phyloP scores from a whole-genome alignment of 2,797 vertebrate species.

The Cichlasoma orientale region DNA sequence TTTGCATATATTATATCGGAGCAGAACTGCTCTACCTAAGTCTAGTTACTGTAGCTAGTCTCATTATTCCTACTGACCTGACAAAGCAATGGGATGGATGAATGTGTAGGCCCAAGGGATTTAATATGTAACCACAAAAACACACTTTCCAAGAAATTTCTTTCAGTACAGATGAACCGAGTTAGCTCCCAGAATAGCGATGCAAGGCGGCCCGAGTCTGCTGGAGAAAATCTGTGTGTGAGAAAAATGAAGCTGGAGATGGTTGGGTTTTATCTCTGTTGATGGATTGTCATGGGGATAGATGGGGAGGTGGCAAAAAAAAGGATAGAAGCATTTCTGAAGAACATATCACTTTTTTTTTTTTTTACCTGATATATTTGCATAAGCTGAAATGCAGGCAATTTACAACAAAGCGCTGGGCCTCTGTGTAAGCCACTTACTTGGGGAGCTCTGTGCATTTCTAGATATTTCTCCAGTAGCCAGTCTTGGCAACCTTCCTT shows the following conservation, averaged over 20 bases:
- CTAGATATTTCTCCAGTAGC: constrained; percentile 41
- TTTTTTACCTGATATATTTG: constrained; percentile 60
- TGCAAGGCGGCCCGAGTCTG: constrained; percentile 37
- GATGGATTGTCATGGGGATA: constrained; percentile 67
- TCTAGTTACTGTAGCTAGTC: constrained; percentile 12
- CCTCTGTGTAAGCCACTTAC: constrained; percentile 44
- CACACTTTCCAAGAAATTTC: constrained; percentile 43
- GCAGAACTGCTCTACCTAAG: constrained; percentile 44
- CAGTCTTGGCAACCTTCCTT: constrained; percentile 27
- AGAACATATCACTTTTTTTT: constrained; percentile 47
- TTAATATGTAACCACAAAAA: constrained; percentile 22
- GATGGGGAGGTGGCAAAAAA: background rate
- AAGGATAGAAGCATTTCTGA: constrained; percentile 32
- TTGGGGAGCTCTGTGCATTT: constrained; percentile 34
- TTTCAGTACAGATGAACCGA: constrained; percentile 24
- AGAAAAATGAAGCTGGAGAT: constrained; percentile 50
- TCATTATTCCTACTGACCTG: constrained; percentile 48
- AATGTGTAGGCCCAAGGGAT: constrained; percentile 26
- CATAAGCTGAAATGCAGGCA: constrained; percentile 66
- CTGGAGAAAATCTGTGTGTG: constrained; percentile 46
- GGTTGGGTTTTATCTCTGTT: constrained; percentile 63
- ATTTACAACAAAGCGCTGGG: constrained; percentile 56
- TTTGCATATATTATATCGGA: constrained; percentile 34
- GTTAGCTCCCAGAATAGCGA: constrained; percentile 40
- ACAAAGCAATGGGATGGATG: constrained; percentile 50